phyloP scores from a whole-genome alignment of 2,113 vertebrate genomes.

The Dasyurus viverrinus region DNA sequence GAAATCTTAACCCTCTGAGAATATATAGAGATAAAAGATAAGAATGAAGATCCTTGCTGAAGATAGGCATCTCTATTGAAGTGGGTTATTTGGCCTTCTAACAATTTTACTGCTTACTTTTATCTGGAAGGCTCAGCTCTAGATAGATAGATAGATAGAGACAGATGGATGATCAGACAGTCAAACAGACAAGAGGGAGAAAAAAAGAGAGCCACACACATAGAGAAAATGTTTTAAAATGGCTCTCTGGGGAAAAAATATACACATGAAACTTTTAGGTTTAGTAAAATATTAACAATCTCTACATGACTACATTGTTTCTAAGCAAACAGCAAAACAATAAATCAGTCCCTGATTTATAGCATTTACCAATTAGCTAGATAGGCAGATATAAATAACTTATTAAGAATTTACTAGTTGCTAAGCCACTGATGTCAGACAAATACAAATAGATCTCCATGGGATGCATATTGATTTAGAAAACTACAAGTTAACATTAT shows the following conservation, averaged over 20 bases:
- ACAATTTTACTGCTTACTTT: neutral
- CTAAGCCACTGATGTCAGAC: neutral
- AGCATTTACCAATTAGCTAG: neutral
- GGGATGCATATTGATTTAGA: neutral
- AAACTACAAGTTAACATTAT: neutral
- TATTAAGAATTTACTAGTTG: neutral
- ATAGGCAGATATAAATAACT: neutral
- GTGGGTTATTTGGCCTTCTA: too few species aligned
- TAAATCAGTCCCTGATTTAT: neutral
- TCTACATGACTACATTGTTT: neutral
- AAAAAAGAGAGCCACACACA: neutral
- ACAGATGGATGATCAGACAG: too few species aligned
- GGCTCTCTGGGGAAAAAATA: neutral
- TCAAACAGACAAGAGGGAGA: too few species aligned
- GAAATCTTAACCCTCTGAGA: neutral
- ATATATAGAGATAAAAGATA: neutral
- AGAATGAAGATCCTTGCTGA: neutral
- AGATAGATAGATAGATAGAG: too few species aligned
- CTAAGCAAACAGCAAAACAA: neutral
- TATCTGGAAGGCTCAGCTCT: neutral
- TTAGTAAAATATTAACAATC: neutral
- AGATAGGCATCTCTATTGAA: neutral
- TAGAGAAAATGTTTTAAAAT: neutral
- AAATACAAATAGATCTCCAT: neutral
- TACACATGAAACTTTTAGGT: neutral